phyloP scores from a whole-genome alignment of 2,113 vertebrate genomes.

The Hydrochoerus hydrochaeris region DNA sequence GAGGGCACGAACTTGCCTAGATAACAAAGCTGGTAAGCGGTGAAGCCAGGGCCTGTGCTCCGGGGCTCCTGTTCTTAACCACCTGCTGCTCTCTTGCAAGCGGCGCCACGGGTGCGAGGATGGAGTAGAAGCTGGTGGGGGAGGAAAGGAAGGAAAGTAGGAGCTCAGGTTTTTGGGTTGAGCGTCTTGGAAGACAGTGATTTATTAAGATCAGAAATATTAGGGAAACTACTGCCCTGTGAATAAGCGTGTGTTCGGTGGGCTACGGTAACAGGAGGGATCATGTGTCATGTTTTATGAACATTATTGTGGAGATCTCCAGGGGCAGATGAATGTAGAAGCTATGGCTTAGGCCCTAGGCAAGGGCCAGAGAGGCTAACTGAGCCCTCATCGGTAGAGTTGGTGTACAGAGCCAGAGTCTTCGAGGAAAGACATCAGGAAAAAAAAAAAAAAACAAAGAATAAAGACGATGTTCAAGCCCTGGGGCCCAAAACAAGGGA shows the following conservation, averaged over 20 bases:
- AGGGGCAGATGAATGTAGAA: background rate
- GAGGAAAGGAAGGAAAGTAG: background rate
- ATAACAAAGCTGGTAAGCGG: background rate
- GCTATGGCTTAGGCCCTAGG: background rate
- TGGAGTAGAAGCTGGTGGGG: background rate
- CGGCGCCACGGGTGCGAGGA: background rate
- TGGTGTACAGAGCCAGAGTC: background rate
- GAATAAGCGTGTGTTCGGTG: background rate
- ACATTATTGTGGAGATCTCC: background rate
- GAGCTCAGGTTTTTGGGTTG: background rate
- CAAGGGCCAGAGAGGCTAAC: background rate
- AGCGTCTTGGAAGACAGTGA: background rate
- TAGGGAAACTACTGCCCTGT: background rate
- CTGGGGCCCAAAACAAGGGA: background rate
- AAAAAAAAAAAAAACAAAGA: background rate
- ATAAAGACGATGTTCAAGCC: background rate
- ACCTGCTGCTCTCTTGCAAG: background rate
- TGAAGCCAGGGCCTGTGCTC: background rate
- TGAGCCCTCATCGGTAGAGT: background rate
- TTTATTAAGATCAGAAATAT: conserved; percentile 28
- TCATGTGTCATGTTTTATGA: background rate
- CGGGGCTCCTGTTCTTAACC: background rate
- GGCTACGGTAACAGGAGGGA: background rate
- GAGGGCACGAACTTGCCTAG: background rate
- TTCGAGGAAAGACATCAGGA: background rate